Base-by-base conservation (phyloP, 2,797 vertebrate genomes). In the Sebastes matsubarae region DNA sequence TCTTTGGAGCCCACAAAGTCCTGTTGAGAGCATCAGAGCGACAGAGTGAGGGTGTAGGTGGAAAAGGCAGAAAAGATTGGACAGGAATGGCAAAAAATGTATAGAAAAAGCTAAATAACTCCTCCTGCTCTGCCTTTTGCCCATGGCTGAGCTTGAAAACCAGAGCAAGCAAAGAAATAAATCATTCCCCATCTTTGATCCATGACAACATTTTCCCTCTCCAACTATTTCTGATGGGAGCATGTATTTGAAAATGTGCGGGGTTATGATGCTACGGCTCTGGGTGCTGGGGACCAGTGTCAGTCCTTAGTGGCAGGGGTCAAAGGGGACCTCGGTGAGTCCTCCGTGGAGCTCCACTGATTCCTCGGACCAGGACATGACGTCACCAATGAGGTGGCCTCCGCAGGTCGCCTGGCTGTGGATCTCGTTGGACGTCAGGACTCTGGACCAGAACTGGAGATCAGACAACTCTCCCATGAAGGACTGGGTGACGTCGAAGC, bases 401-500 rank as follows among this genome's bases (percentile, higher is more conserved):
- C 88, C 89, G 63, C 97, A 97, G 30, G 94, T 94, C 0, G 96
- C 96, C 88, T 96, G 93, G 86, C 87, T 91, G 83, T 95, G 77
- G 87, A 97, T 94, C 90, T 97, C 96, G 1, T 61, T 77, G 59
- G 96, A 75, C 0, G 94, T 93, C 78, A 97, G 93, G 68, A 97
- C 94, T 46, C 95, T 88, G 78, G 96, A 96, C 97, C 97, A 97
- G 88, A 97, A 87, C 88, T 97, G 95, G 69, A 97, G 92, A 50
- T 97, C 96, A 0, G 97, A 94, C 83, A 97, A 83, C 75, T 96
- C 95, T 5, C 97, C 97, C 61, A 95, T 93, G 75, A 97, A 97
- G 52, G 97, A 96, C 90, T 97, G 96, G 4, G 96, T 95, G 64
- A 96, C 95, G 36, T 97, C 97, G 22, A 97, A 97, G 4, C 95